A percentile compares a stretch with the other conserved stretches of the same genome.
phyloP scores from a whole-genome alignment of 2,797 vertebrate genomes.

The Myotis daubentonii region DNA sequence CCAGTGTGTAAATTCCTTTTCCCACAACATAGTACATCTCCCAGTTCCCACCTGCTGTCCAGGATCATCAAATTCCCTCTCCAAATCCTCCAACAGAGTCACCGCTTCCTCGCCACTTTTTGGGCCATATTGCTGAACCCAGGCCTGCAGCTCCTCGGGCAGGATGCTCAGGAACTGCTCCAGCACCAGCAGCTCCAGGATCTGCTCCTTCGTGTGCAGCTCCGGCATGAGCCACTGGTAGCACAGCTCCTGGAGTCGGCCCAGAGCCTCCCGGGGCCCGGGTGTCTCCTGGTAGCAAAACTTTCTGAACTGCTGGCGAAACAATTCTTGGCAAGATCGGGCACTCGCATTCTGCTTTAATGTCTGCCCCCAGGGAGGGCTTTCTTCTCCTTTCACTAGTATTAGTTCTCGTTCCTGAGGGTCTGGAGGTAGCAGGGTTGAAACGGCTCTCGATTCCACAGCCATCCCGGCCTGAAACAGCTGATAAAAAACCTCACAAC shows the following conservation, averaged over 20 bases:
- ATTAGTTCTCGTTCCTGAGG: conserved; percentile 61
- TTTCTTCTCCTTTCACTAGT: conserved; percentile 78
- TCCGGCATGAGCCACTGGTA: conserved; percentile 77
- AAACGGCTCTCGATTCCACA: conserved; percentile 64
- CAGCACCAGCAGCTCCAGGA: conserved; percentile 75
- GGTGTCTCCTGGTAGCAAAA: conserved; percentile 79
- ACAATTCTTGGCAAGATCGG: conserved; percentile 76
- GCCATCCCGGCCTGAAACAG: conserved; percentile 63
- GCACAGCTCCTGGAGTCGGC: conserved; percentile 76
- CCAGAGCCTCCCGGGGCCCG: conserved; percentile 76
- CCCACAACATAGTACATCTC: not conserved
- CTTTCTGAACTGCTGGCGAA: conserved; percentile 76
- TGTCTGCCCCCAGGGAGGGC: conserved; percentile 69
- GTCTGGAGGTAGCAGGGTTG: conserved; percentile 58
- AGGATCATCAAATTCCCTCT: conserved; percentile 78
- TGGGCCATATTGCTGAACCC: conserved; percentile 74
- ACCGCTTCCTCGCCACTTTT: conserved; percentile 75
- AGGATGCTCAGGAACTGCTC: conserved; percentile 79
- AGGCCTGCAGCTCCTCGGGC: conserved; percentile 73
- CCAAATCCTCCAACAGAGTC: conserved; percentile 76
- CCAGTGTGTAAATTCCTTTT: not conserved
- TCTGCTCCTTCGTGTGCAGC: conserved; percentile 77
- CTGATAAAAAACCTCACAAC: not conserved
- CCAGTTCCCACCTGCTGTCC: conserved; percentile 73
- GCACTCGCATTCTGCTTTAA: conserved; percentile 62